phyloP scores from a whole-genome alignment of 2,113 vertebrate species.

The Abramis brama region DNA sequence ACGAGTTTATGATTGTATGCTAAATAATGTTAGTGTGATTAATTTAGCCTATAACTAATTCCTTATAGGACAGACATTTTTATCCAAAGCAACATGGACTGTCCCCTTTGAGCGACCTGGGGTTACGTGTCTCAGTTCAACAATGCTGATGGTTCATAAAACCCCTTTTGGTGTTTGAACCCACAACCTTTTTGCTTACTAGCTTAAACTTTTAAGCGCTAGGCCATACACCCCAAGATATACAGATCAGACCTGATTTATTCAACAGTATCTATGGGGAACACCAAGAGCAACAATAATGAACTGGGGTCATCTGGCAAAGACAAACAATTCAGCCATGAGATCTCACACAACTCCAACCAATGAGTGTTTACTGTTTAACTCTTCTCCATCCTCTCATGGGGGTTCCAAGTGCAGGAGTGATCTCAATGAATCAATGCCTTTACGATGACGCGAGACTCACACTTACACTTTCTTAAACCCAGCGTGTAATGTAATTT shows the following conservation, averaged over 20 bases:
- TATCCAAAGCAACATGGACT: neutral
- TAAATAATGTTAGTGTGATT: neutral
- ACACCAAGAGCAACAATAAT: conserved; percentile 2
- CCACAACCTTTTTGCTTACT: neutral
- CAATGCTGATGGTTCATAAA: neutral
- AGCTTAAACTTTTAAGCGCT: neutral
- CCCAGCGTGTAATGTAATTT: conserved; percentile 1
- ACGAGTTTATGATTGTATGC: neutral
- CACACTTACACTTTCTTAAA: conserved; percentile 16
- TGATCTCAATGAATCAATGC: neutral
- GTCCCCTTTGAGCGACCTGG: neutral
- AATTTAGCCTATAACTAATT: neutral
- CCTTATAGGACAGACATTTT: neutral
- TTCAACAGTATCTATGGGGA: conserved; percentile 2
- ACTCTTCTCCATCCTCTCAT: neutral
- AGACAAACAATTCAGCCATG: neutral
- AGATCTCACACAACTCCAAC: neutral
- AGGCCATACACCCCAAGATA: conserved; percentile 6
- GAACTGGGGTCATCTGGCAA: conserved; percentile 20
- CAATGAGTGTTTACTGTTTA: neutral
- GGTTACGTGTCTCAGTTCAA: neutral
- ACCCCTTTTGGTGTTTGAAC: conserved; percentile 6
- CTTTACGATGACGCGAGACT: neutral
- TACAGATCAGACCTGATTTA: conserved; percentile 17
- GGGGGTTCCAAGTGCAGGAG: neutral